Evolutionary conservation across 2,113 vertebrate species (phyloP).

Genomic region (Toxotes jaculatrix): DNA sequence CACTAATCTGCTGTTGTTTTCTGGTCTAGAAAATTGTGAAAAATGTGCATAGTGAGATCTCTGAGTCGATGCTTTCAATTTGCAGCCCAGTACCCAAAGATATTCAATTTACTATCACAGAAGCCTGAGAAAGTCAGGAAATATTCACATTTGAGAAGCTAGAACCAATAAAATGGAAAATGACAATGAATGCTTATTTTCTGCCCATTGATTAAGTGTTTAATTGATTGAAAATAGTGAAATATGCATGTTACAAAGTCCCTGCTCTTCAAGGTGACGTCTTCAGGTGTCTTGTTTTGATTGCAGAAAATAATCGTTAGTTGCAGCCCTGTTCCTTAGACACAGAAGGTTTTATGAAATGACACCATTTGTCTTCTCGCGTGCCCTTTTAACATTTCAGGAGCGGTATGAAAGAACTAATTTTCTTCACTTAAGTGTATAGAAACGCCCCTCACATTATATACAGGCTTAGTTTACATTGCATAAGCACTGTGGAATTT

Average conservation of each 20-base stretch:
- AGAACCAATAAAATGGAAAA: not conserved
- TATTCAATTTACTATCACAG: not conserved
- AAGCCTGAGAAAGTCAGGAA: not conserved
- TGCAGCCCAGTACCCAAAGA: not conserved
- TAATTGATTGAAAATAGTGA: too few species aligned
- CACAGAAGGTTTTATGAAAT: not conserved
- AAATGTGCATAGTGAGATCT: not conserved
- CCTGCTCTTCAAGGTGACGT: too few species aligned
- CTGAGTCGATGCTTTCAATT: not conserved
- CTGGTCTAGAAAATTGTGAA: not conserved
- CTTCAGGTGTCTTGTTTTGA: too few species aligned
- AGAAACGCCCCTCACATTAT: not conserved
- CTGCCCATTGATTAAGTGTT: too few species aligned
- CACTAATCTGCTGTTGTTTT: not conserved
- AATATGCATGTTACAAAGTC: too few species aligned
- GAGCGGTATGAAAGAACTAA: constrained; percentile 11
- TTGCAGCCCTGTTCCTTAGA: not conserved
- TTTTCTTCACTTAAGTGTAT: not conserved
- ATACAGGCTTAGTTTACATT: constrained; percentile 25
- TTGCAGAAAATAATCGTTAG: not conserved
- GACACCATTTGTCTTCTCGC: not conserved
- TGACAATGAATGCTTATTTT: not conserved
- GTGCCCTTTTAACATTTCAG: not conserved
- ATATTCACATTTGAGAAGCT: too few species aligned
- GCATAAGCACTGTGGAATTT: constrained; percentile 47